Evolutionary conservation across 2,888 invertebrate genomes (phyloP).

Genomic region (Cheilosia pagana): DNA sequence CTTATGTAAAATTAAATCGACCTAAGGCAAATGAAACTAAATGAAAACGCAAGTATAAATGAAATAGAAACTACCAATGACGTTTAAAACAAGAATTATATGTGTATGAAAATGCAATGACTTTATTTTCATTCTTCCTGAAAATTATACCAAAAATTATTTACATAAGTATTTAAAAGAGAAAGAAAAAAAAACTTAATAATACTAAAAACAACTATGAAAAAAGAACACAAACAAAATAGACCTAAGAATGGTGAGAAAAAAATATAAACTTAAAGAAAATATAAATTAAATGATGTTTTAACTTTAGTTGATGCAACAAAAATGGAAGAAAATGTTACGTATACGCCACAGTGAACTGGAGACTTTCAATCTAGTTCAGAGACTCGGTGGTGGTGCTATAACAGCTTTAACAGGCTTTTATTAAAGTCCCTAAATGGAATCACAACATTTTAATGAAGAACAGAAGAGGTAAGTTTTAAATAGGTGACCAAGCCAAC

Average conservation of each 20-base stretch:
- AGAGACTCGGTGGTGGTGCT: no score
- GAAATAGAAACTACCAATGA: slow-evolving; percentile 30
- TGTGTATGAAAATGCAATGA: slow-evolving; percentile 15
- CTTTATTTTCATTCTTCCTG: slow-evolving; percentile 60
- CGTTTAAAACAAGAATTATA: slow-evolving; percentile 13
- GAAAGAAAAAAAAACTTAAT: slow-evolving; percentile 3
- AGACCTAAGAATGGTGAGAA: slow-evolving; percentile 51
- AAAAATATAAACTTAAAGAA: slow-evolving; percentile 58
- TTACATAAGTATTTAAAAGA: slow-evolving; percentile 63
- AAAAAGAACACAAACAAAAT: slow-evolving; percentile 41
- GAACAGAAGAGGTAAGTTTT: no score
- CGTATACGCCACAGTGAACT: background rate
- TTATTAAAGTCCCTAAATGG: no score
- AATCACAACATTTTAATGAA: no score
- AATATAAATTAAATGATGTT: slow-evolving; percentile 10
- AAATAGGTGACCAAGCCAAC: no score
- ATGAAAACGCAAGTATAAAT: slow-evolving; percentile 55
- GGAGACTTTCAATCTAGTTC: no score
- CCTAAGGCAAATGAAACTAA: slow-evolving; percentile 37
- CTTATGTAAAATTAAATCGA: slow-evolving; percentile 35
- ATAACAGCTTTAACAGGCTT: no score
- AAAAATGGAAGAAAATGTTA: background rate
- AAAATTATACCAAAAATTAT: slow-evolving; percentile 70
- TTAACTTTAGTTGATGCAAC: background rate
- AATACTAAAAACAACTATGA: slow-evolving; percentile 22